These are phyloP conservation scores for Rhipidura dahli DNA, from an alignment of 2,113 vertebrate species.

Conservation along the genomic window DNA sequence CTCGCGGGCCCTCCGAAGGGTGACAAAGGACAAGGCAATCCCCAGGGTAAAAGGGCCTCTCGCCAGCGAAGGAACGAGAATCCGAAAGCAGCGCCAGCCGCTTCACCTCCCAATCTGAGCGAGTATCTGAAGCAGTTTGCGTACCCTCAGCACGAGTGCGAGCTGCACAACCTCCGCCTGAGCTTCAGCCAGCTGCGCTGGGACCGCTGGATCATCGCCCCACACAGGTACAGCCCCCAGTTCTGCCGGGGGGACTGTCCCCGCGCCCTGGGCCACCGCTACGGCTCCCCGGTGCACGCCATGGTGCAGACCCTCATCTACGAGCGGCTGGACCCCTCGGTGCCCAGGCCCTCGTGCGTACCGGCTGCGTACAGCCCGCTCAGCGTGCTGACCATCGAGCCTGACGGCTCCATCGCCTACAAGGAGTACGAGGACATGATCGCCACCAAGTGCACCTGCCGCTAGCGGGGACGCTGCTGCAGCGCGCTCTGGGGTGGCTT, in stretches of 20 bases:
- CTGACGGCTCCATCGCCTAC: conserved; percentile 88
- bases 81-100: neutral
- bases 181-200: conserved; percentile 90
- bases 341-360: conserved; percentile 88
- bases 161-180: conserved; percentile 87
- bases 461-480: conserved; percentile 35
- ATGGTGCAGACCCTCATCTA: conserved; percentile 94
- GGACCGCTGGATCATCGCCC: conserved; percentile 93
- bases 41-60: conserved; percentile 8
- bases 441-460: conserved; percentile 91
- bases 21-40: neutral
- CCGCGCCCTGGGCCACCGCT: conserved; percentile 80
- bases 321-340: conserved; percentile 84
- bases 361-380: conserved; percentile 89
- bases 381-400: conserved; percentile 88
- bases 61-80: conserved; percentile 71
- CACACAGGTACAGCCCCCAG: conserved; percentile 89
- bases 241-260: conserved; percentile 93
- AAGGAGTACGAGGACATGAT: conserved; percentile 96
- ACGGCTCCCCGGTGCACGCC: conserved; percentile 89
- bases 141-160: conserved; percentile 83
- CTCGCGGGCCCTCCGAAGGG: fast-evolving
- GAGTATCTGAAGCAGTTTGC: conserved; percentile 73
- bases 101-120: conserved; percentile 65
- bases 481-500: fast-evolving